Conservation (phyloP, 2,888 invertebrate species). For the Conomelus anceps region DNA sequence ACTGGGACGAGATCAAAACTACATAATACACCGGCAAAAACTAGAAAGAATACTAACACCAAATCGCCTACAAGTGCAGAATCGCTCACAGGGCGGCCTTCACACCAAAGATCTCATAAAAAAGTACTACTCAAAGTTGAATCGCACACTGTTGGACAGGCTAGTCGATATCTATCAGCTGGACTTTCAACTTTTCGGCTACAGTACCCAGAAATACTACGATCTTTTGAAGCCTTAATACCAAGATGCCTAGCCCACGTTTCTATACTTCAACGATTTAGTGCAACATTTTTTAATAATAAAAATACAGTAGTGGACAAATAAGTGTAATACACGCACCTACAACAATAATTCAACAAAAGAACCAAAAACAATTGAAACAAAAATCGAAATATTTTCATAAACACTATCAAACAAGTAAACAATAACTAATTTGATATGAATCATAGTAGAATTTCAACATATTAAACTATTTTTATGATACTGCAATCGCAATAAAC, state of each 20-base stretch:
- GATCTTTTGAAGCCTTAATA: constrained; percentile 15
- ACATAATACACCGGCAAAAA: constrained; percentile 67
- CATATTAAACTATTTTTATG: background rate
- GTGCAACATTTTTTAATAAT: background rate
- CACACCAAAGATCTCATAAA: constrained; percentile 64
- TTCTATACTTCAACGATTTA: background rate
- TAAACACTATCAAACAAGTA: background rate
- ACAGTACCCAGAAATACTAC: constrained; percentile 43
- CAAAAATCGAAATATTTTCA: background rate
- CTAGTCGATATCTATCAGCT: constrained; percentile 56
- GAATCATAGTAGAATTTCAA: background rate
- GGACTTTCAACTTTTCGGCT: constrained; percentile 64
- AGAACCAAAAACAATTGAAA: background rate
- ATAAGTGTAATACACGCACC: too few species aligned
- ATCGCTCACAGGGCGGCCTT: constrained; percentile 61
- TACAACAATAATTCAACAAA: background rate
- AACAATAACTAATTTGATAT: background rate
- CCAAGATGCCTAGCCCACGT: background rate
- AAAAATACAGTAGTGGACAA: too few species aligned
- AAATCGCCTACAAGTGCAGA: constrained; percentile 62
- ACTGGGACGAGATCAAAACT: constrained; percentile 71
- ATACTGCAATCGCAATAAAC: background rate
- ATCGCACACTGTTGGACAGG: constrained; percentile 53
- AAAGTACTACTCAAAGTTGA: constrained; percentile 71
- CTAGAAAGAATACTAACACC: constrained; percentile 69